Base-by-base conservation (phyloP, 1,140 invertebrate genomes). In the Grapholita molesta region DNA sequence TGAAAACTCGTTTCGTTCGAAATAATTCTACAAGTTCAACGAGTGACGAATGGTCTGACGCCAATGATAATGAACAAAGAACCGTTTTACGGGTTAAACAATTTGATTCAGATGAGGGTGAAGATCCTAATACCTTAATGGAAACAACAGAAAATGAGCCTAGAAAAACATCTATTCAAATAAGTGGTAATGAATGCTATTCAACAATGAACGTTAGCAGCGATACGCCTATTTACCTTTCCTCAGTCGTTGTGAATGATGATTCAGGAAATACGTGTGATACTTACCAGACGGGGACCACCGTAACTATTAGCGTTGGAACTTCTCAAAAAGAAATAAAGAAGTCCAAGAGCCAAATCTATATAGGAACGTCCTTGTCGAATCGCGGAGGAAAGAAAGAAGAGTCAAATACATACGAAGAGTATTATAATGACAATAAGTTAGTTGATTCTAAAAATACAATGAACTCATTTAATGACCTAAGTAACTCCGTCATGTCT, bases 161-260 rank as follows among this genome's bases (percentile, higher is more conserved):
- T 68, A 93, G 94, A 79, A 94, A 95, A 86, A 96, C 95, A 3
- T 96, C 95, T 5, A 96, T 96, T 72, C 87, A 96, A 84, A 96
- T 96, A 68, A 96, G 94, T 77, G 95, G 95, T 4, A 95, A 96
- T 74, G 93, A 95, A 84, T 95, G 94, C 85, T 95, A 95, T 79
- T 94, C 94, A 25, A 94, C 93, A 3, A 93, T 94, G 80, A 95
- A 94, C 76, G 93, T 94, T 0, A 93, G 92, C 32, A 94, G 93
- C 68, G 91, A 94, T 68, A 93, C 93, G 11, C 93, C 94, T 9
- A 87, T 95, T 35, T 95, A 95, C 84, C 94, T 95, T 71, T 95
- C 94, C 15, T 95, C 94, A 1, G 94, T 95, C 35, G 94, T 95
- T 32, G 94, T 95, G 24, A 94, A 93, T 75, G 93, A 94, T 84